Base-by-base conservation (phyloP, 2,888 invertebrate genomes). In the Eupithecia dodoneata region DNA sequence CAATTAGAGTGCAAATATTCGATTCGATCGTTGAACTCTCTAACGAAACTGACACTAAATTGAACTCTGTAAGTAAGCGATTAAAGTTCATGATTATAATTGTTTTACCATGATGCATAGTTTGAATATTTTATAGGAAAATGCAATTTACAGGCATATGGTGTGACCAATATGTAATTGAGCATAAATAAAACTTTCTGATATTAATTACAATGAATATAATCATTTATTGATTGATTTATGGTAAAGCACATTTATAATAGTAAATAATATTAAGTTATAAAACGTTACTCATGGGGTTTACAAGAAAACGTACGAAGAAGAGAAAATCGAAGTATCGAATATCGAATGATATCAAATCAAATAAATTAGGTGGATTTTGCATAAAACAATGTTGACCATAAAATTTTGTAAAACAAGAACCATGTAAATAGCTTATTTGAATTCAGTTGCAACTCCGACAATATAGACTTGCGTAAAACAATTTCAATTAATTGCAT, bases 11-110 rank as follows among this genome's bases (percentile, higher is more conserved):
- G 71, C 77, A 76, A 76, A 78, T 73, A 77, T 74, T 76, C 77
- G 78, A 79, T 79, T 81, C 75, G 72, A 78, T 70, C 76, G 77
- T 77, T 65, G 75, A 65, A 69, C 42, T 76, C 73, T 77, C 72
- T 52, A 79, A 76, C 76, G 10, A 76, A 76, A 75, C 72, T 76
- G 70, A 70, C 49, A 79, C 80, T 66, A 78, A 80, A 76, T 75
- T 74, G 71, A 74, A 30, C 41, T 66, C 44, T 70, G 45, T 59
- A 18, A 5, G 52, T 18, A 3, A 74, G 45, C 55, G 30, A 67
- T 73, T 72, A 59, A n/a, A 59, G 72, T 73, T 72, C 63, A 69
- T 47, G 6, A 71, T 42, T 66, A 18, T 52, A 72, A 76, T 72
- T 59, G 41, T 67, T 75, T 63, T 59, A 74, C 30, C 42, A 42